A percentile compares a stretch with the other conserved stretches of the same genome.
Conservation (phyloP, 2,888 invertebrate species). For the Brenthis hecate region DNA sequence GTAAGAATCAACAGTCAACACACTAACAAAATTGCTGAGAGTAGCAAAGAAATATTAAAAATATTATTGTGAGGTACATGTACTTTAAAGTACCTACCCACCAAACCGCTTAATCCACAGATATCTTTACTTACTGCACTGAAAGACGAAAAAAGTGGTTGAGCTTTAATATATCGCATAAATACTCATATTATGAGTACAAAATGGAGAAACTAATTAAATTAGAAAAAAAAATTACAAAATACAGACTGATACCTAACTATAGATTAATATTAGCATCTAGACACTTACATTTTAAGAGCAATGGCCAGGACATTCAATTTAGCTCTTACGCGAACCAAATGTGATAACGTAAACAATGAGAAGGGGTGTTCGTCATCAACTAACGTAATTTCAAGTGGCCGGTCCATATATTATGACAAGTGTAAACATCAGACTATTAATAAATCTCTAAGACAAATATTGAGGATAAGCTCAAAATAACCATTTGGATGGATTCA, state of each 20-base stretch:
- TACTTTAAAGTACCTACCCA: too few relatives aligned
- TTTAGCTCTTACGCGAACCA: slow-evolving; percentile 51
- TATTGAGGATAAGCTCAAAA: slow-evolving; percentile 2
- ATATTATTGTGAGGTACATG: too few relatives aligned
- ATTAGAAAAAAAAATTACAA: too few relatives aligned
- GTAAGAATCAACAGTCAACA: too few relatives aligned
- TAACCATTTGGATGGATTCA: neutral
- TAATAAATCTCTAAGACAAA: slow-evolving; percentile 22
- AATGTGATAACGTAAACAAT: slow-evolving; percentile 53
- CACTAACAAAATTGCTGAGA: too few relatives aligned
- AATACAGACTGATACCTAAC: neutral
- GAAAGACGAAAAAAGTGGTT: too few relatives aligned
- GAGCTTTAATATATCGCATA: too few relatives aligned
- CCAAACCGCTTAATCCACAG: too few relatives aligned
- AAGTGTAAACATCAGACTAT: slow-evolving; percentile 28
- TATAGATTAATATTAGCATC: neutral
- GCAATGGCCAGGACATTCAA: slow-evolving; percentile 15
- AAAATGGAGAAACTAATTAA: too few relatives aligned
- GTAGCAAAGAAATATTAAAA: too few relatives aligned
- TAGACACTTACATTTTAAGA: neutral
- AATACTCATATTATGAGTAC: too few relatives aligned
- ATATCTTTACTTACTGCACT: too few relatives aligned
- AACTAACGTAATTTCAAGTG: slow-evolving; percentile 26
- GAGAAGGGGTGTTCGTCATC: slow-evolving; percentile 49
- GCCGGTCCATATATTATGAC: slow-evolving; percentile 27